A percentile compares a stretch with the other conserved stretches of the same genome.
These are phyloP conservation scores for Astatoreochromis straeleni DNA, from an alignment of 2,113 vertebrate species.

Conservation along the genomic window DNA sequence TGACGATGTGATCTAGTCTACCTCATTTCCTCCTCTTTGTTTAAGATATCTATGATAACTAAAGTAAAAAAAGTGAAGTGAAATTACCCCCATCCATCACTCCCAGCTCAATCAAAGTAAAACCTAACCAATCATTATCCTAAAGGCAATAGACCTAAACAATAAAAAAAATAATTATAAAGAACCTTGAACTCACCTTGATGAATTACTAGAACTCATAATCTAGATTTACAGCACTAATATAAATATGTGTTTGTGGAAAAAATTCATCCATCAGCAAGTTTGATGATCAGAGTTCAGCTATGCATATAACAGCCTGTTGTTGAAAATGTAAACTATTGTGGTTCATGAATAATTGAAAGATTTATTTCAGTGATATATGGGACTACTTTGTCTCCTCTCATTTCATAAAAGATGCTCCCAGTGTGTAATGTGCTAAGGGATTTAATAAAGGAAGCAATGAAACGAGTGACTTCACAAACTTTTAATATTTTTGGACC, in stretches of 20 bases:
- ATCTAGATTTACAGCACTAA: not conserved
- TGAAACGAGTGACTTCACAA: not conserved
- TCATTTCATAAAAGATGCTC: not conserved
- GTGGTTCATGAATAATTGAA: not conserved
- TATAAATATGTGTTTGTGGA: not conserved
- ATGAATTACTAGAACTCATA: not conserved
- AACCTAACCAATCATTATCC: not conserved
- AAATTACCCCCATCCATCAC: not conserved
- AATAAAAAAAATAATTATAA: not conserved
- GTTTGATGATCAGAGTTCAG: not conserved
- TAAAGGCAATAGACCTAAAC: not conserved
- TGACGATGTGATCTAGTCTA: not conserved
- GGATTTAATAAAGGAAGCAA: not conserved
- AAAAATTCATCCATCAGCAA: accelerated
- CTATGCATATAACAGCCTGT: not conserved
- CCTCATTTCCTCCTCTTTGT: not conserved
- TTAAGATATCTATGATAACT: not conserved
- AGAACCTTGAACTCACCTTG: not conserved
- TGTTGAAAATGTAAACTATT: accelerated
- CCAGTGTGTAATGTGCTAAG: not conserved
- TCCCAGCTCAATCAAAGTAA: not conserved
- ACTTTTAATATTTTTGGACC: accelerated
- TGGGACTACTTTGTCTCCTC: not conserved
- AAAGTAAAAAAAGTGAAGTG: not conserved
- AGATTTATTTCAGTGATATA: not conserved